Evolutionary conservation across 2,888 invertebrate genomes (phyloP), one percentile per base, ranked within the genome.

Genomic region (Enchytraeus crypticus): DNA sequence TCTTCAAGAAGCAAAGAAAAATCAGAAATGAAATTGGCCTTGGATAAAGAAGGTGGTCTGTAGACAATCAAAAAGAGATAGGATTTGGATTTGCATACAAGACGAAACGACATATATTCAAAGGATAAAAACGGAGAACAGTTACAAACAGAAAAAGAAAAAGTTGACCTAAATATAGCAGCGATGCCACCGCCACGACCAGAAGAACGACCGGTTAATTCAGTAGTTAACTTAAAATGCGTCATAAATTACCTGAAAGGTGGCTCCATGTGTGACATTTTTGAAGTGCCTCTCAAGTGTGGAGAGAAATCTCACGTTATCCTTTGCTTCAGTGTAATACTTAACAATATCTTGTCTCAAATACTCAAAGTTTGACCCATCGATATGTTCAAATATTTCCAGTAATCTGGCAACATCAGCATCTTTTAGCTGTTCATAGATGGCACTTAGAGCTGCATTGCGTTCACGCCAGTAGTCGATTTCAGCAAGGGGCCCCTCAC

Each of bases 401-500:
- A 86, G 74, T 69, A 88, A 85, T 71, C 83, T 82, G 53, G 84
- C 81, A 0, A 88, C 84, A 67, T 83, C 83, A 0, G 86, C 85
- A 45, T 87, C 85, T 72, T 88, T 63, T 5, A 92, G 79, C 74
- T 92, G 90, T 70, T 92, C 91, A 27, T 87, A 85, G 0, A 91
- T 79, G 30, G 87, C 82, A 60, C 89, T 88, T 27, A 91, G 81
- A 58, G 87, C 87, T 0, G 86, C 84, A 74, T 90, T 88, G 65
- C 88, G 83, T 71, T 88, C 87, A 57, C 88, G 84, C 92, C 92
- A 93, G 71, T 88, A 88, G 64, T 87, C 86, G 73, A 88, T 89
- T 75, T 92, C 92, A 0, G 89, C 86, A 59, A 92, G 83, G 0
- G 92, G 91, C 0, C 89, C 88, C 62, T 86, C 84, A 0, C 87